phyloP scores from a whole-genome alignment of 2,113 vertebrate species.

The Poecile atricapillus region DNA sequence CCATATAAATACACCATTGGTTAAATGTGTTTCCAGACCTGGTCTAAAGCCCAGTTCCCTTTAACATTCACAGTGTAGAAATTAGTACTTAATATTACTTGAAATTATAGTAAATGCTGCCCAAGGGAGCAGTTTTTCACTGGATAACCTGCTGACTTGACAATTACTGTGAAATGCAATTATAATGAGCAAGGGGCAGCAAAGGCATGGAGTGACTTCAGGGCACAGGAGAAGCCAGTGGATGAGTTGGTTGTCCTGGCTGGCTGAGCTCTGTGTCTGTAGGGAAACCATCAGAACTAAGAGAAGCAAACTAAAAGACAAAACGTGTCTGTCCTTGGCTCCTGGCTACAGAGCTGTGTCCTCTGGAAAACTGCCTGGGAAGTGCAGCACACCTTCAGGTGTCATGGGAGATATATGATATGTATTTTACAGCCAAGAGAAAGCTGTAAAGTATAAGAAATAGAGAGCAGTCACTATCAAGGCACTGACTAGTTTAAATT shows the following conservation, averaged over 20 bases:
- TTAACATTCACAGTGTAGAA: background rate
- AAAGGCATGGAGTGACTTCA: background rate
- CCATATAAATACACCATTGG: background rate
- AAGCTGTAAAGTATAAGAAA: background rate
- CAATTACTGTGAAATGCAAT: background rate
- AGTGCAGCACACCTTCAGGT: background rate
- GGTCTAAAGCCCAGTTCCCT: background rate
- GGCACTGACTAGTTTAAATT: background rate
- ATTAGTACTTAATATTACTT: background rate
- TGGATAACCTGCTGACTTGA: background rate
- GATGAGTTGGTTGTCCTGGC: background rate
- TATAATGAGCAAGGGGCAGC: background rate
- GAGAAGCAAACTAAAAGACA: background rate
- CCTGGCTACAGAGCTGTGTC: background rate
- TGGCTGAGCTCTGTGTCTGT: background rate
- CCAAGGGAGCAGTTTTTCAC: background rate
- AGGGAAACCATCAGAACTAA: background rate
- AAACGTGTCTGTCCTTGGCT: background rate
- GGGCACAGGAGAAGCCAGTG: background rate
- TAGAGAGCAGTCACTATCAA: background rate
- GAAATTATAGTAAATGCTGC: background rate
- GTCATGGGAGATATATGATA: background rate
- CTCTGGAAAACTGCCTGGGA: background rate
- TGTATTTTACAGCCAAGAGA: background rate
- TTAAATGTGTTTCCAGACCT: background rate